Evolutionary conservation across 2,888 invertebrate species (phyloP), one percentile per base, ranked within the genome.

Genomic region (Chloroclystis v-ata): DNA sequence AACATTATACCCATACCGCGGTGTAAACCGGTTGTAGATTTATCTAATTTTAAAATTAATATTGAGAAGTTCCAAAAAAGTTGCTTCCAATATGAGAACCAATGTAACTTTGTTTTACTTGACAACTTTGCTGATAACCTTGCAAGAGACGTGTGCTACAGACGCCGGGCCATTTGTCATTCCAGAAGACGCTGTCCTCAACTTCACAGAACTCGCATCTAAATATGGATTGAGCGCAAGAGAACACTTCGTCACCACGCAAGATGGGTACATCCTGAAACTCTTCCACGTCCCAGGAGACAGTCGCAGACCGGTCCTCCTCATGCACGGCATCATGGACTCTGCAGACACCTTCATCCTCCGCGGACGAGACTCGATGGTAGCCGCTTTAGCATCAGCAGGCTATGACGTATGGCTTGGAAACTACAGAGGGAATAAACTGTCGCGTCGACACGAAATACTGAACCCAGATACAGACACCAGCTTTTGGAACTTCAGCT

Each of bases 401-500:
- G 89, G 88, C 1, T 90, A 89, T 56, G 91, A 91, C 37, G 67
- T 76, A 0, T 78, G 75, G 77, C 35, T 64, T 1, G 63, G 62
- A 0, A 75, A 74, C 49, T 73, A 76, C 3, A 82, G 93, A 43
- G 93, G 93, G 4, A 91, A 89, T 59, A 82, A 78, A 2, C 91
- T 91, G 62, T 85, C 89, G 4, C 73, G 83, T 29, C 72, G 72
- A 2, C 93, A 93, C 59, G 54, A 63, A 0, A 69, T 66, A 0
- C 53, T 80, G 65, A 55, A 80, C 40, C 69, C 82, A 0, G 63
- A 70, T 12, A 53, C 38, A 0, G 77, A 88, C 28, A 39, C 58
- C 1, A 43, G 67, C 8, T 90, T 75, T 57, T 90, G 90, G 89
- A 51, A 82, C 30, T 90, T 82, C 63, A 90, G 90, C 50, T 92